Evolutionary conservation across 2,797 vertebrate genomes (phyloP), one percentile per base, ranked within the genome.

Genomic region (Echeneis naucrates): DNA sequence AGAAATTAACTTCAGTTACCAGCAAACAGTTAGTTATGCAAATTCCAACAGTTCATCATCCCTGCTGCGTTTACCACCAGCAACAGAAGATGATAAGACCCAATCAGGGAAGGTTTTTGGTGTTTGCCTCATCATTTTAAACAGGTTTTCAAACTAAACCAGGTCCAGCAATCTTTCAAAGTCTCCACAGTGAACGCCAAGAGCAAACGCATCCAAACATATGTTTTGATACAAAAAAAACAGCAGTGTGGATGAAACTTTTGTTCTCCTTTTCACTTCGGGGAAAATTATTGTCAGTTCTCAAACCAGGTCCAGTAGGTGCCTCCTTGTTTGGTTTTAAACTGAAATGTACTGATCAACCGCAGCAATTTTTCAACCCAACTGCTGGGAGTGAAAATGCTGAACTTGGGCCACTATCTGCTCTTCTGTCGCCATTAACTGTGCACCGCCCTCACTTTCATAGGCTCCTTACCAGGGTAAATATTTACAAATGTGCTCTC

Each of bases 401-500:
- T 0, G 47, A 40, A 37, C 59, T 51, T 38, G 48, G 80, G 52
- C 82, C 61, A 82, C 74, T 81, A 75, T 87, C 84, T 80, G 78
- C 75, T 2, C 58, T 64, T 79, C 73, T 50, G 7, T 65, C 40
- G 9, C 69, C 59, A 35, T 53, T 3, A 33, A 72, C 58, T 32
- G 51, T 10, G 42, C 77, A 50, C 65, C 83, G 82, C 81, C 82
- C 81, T 81, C 66, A 4, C 78, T 74, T 83, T 84, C 74, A 57
- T 55, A 51, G 72, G 60, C 72, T 80, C 61, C 82, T 82, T 81
- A 78, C 61, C 77, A 71, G 68, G 71, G 85, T 90, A 91, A 91
- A 93, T 92, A 92, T 93, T 93, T 90, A 93, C 88, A 83, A 92
- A 90, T 78, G 82, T 77, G 61, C 68, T 62, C 81, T 85, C 80